These are phyloP conservation scores for Oreochromis tanganicae DNA, from an alignment of 2,113 vertebrate species.

Conservation along the genomic window DNA sequence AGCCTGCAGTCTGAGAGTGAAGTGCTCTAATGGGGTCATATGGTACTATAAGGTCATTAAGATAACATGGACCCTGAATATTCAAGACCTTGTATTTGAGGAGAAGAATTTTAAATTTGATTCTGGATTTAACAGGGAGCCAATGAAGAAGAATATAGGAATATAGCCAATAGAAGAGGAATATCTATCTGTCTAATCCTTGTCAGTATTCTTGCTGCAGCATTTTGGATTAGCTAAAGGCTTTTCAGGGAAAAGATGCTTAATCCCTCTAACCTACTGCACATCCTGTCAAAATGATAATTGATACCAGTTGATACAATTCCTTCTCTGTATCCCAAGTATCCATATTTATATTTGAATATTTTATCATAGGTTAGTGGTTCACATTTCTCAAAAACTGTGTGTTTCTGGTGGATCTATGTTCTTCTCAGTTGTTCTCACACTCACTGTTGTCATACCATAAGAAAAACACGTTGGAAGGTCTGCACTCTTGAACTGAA, in stretches of 20 bases:
- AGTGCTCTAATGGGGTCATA: background rate
- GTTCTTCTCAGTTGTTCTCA: background rate
- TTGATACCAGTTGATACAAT: background rate
- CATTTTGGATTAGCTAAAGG: background rate
- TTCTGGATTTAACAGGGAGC: background rate
- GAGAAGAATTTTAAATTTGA: background rate
- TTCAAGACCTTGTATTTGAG: background rate
- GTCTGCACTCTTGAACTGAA: background rate
- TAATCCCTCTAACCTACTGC: background rate
- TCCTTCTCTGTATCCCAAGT: background rate
- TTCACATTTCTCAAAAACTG: background rate
- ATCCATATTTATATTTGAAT: background rate
- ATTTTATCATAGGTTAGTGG: background rate
- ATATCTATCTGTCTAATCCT: background rate
- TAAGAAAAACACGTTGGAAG: background rate
- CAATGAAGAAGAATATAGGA: background rate
- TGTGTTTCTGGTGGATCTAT: background rate
- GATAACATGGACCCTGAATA: background rate
- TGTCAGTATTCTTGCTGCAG: background rate
- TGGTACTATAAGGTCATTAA: background rate
- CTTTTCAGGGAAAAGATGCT: background rate
- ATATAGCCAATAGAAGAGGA: background rate
- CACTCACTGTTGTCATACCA: background rate
- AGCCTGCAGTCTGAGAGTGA: background rate
- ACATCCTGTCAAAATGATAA: background rate